A percentile compares a stretch with the other conserved stretches of the same genome.
These are phyloP conservation scores for Natator depressus DNA, from an alignment of 2,113 vertebrate genomes.

Conservation along the genomic window DNA sequence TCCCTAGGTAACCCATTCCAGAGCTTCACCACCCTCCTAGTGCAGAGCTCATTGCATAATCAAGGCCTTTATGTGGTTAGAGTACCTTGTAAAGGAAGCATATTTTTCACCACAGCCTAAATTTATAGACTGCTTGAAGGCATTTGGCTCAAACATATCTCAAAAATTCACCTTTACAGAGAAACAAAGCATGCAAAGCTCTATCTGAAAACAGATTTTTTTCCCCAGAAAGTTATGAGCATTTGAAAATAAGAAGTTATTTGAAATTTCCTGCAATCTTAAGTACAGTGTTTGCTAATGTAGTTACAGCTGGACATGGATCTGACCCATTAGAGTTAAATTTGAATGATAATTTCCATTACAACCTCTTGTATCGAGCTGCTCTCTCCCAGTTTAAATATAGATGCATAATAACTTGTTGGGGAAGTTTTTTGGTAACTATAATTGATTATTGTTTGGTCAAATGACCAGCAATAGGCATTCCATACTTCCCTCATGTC, in stretches of 20 bases:
- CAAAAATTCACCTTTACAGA: neutral
- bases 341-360: neutral
- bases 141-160: neutral
- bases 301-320: neutral
- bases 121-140: neutral
- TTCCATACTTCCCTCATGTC: neutral
- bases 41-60: neutral
- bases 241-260: neutral
- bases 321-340: neutral
- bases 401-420: neutral
- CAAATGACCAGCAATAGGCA: neutral
- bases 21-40: too few species aligned
- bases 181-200: neutral
- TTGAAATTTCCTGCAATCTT: neutral
- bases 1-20: too few species aligned
- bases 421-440: neutral
- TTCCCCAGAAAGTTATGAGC: neutral
- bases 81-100: neutral
- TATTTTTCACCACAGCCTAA: rapidly evolving
- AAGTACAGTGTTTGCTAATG: neutral
- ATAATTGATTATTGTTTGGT: neutral
- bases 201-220: neutral
- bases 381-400: neutral
- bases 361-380: neutral
- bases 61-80: rapidly evolving